A percentile compares a stretch with the other conserved stretches of the same genome.
These are phyloP conservation scores for Oenanthe oenanthe DNA, from an alignment of 2,113 vertebrate genomes.

Conservation along the genomic window DNA sequence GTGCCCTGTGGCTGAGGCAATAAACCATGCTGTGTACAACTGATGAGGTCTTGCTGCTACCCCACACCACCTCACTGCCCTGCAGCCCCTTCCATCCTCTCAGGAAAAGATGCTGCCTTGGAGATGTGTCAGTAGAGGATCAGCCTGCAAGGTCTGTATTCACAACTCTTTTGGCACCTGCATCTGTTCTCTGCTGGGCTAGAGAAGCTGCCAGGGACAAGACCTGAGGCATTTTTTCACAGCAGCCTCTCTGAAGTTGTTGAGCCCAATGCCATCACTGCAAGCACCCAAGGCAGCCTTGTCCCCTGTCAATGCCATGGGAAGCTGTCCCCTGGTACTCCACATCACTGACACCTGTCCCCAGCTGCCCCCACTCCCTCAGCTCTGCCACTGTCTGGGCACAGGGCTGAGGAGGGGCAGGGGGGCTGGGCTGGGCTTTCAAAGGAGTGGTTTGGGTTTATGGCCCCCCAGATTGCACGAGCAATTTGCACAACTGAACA, in stretches of 20 bases:
- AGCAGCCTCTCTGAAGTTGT: background rate
- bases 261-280: background rate
- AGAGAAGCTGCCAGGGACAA: background rate
- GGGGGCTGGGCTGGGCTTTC: background rate
- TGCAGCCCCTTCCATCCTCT: background rate
- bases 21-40: rapidly evolving
- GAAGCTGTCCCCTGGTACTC: background rate
- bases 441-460: background rate
- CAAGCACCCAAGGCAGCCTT: background rate
- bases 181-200: background rate
- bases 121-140: background rate
- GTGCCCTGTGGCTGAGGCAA: background rate
- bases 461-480: background rate
- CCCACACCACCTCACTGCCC: background rate
- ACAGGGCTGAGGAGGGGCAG: background rate
- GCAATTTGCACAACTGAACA: constrained; percentile 63
- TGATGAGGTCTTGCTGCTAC: background rate
- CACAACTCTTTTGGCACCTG: background rate
- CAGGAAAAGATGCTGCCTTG: background rate
- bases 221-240: background rate
- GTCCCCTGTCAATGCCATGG: background rate
- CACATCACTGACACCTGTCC: background rate
- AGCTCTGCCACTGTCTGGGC: background rate
- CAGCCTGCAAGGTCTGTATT: background rate
- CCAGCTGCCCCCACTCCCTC: background rate